Evolutionary conservation across 2,113 vertebrate species (phyloP).

Genomic region (Dryoscopus gambensis): DNA sequence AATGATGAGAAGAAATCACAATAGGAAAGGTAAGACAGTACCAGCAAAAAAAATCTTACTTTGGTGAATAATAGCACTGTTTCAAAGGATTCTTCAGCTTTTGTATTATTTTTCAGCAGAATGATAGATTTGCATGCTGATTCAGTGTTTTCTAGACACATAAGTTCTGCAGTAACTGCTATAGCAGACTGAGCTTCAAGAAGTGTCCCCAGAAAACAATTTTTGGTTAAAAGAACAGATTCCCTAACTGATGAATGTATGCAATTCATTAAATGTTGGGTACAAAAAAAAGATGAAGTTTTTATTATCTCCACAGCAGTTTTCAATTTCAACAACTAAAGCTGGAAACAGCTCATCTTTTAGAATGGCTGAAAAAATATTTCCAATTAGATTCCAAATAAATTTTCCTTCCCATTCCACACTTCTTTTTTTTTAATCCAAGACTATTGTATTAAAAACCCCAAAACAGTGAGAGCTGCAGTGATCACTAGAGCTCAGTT

Average conservation of each 20-base stretch:
- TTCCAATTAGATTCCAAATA: not conserved
- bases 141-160: not conserved
- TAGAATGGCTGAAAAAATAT: not conserved
- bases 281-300: fast-evolving
- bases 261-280: not conserved
- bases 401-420: not conserved
- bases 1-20: not conserved
- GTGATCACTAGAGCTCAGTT: not conserved
- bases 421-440: not conserved
- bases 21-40: not conserved
- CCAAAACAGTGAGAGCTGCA: not conserved
- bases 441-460: not conserved
- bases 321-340: not conserved
- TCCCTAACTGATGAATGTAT: not conserved
- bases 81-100: not conserved
- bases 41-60: not conserved
- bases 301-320: not conserved
- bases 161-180: not conserved
- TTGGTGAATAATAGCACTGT: not conserved
- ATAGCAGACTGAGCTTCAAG: not conserved
- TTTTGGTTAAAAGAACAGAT: not conserved
- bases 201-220: not conserved
- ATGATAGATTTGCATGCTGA: not conserved
- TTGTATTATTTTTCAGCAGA: not conserved
- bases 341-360: not conserved